Base-by-base conservation (phyloP, 1,140 invertebrate genomes). In the Drosophila watanabei region DNA sequence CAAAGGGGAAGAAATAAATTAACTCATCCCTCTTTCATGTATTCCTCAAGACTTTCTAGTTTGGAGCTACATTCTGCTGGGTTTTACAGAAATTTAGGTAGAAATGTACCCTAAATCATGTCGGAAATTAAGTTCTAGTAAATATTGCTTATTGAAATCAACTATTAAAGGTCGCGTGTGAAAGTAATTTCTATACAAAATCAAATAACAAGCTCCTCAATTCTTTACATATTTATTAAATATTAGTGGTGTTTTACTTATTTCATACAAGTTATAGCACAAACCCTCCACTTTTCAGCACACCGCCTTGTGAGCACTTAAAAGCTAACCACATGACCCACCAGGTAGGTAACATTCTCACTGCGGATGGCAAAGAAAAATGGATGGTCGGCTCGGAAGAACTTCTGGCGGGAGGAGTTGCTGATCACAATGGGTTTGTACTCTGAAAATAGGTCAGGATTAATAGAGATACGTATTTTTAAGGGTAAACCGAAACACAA, bases 351-450 rank as follows among this genome's bases (percentile, higher is more conserved):
- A 5, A 82, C 81, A 56, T 86, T 81, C 37, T 78, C 69, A n/a
- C 82, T 81, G 30, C 86, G 83, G 51, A 93, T 83, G 75, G 92
- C 92, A 76, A 93, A 93, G 78, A 88, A 92, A 24, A 92, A 93
- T 9, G 92, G 92, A 78, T 92, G 92, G 82, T 93, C 92, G 43
- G 91, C 92, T 14, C 92, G 77, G 41, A 93, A 93, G 83, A 93
- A 93, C 56, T 92, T 93, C 45, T 92, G 89, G 16, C 92, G 79
- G 13, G 86, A 80, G 32, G 88, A 92, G 62, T 92, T 92, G 75
- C 91, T 92, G 57, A 92, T 91, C 51, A 92, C 88, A 90, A 92
- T 92, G 13, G 91, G 91, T 43, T 92, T 92, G 45, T 87, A 73
- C 4, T 84, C 91, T 92, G 72, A 6, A 80, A 57, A 1, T 43